Evolutionary conservation across 2,113 vertebrate genomes (phyloP).

Genomic region (Nothobranchius furzeri): DNA sequence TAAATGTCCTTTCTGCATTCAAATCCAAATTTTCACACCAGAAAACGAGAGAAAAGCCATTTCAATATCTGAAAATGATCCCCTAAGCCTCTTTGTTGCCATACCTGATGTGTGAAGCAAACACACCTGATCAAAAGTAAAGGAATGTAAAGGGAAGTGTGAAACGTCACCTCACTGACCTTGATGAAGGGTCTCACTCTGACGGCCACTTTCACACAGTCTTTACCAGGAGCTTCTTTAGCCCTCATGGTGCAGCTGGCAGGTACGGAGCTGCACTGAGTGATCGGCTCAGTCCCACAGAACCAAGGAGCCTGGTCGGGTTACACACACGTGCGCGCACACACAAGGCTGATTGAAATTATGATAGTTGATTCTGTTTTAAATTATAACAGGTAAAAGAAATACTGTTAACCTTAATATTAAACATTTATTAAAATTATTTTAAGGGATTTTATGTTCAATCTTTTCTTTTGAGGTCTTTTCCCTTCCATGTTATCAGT

Average conservation of each 20-base stretch:
- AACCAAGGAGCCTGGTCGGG: slow-evolving; percentile 19
- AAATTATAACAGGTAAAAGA: no score
- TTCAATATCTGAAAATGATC: no score
- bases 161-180: slow-evolving; percentile 70
- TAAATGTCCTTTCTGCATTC: no score
- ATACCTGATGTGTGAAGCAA: no score
- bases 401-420: no score
- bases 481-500: neutral
- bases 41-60: no score
- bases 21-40: no score
- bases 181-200: slow-evolving; percentile 85
- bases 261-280: slow-evolving; percentile 2
- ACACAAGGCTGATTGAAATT: no score
- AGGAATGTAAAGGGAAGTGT: neutral
- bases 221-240: slow-evolving; percentile 68
- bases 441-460: neutral
- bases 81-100: no score
- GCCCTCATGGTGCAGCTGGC: slow-evolving; percentile 48
- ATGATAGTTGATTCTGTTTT: no score
- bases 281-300: slow-evolving; percentile 19
- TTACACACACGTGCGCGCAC: slow-evolving; percentile 12
- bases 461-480: neutral
- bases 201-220: slow-evolving; percentile 84
- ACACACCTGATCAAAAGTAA: no score
- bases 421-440: neutral